A percentile compares a stretch with the other conserved stretches of the same genome.
Evolutionary conservation across 2,888 invertebrate species (phyloP).

Genomic region (Unio delphinus): DNA sequence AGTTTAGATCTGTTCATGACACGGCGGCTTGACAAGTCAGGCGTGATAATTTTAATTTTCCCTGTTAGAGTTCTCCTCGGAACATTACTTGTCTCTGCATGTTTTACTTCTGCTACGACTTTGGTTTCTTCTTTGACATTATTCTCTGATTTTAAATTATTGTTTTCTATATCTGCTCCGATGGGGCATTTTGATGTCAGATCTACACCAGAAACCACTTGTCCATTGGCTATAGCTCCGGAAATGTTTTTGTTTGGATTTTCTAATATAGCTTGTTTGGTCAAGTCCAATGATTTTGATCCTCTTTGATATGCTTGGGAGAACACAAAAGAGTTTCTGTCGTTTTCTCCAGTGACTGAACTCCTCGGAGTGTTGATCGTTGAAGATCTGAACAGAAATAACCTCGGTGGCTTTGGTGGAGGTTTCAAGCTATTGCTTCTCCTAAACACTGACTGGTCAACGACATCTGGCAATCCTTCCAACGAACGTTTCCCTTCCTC

Average conservation of each 20-base stretch:
- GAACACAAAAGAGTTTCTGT: slow-evolving; percentile 40
- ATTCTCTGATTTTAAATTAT: slow-evolving; percentile 1
- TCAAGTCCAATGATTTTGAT: slow-evolving; percentile 3
- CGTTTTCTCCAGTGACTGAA: slow-evolving; percentile 39
- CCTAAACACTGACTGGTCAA: slow-evolving; percentile 36
- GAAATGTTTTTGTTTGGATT: not conserved
- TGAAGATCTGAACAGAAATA: slow-evolving; percentile 54
- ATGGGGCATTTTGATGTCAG: no score
- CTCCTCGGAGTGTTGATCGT: slow-evolving; percentile 50
- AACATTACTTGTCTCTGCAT: slow-evolving; percentile 3
- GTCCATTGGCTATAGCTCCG: no score
- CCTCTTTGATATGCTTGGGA: slow-evolving; percentile 37
- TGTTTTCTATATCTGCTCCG: no score
- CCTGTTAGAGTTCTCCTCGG: slow-evolving; percentile 15
- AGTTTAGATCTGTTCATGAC: slow-evolving; percentile 36
- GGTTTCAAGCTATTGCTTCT: slow-evolving; percentile 51
- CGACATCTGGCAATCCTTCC: slow-evolving; percentile 44
- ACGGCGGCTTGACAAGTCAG: slow-evolving; percentile 46
- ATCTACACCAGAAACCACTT: no score
- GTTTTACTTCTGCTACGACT: not conserved
- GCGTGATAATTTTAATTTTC: slow-evolving; percentile 55
- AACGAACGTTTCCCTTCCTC: slow-evolving; percentile 12
- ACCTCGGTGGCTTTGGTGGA: slow-evolving; percentile 62
- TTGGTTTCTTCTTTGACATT: not conserved
- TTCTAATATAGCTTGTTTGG: not conserved